These are phyloP conservation scores for Rostrhamus sociabilis DNA, from an alignment of 2,797 vertebrate species.

Conservation along the genomic window DNA sequence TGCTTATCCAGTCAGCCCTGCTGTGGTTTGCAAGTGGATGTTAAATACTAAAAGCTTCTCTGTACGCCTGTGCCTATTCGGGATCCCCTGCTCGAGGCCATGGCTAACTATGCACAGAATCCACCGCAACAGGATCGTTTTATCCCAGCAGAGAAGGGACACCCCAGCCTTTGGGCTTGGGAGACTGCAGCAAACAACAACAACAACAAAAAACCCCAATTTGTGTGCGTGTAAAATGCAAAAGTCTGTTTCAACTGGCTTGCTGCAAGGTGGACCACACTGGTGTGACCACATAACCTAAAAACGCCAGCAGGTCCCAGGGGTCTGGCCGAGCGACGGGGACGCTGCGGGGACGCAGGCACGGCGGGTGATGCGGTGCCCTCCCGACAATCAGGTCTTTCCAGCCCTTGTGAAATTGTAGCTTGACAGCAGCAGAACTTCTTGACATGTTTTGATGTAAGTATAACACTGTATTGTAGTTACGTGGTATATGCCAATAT, in stretches of 20 bases:
- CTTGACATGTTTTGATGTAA: conserved; percentile 70
- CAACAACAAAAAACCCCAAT: neutral
- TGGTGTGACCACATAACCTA: neutral
- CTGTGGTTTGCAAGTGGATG: neutral
- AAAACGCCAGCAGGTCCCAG: neutral
- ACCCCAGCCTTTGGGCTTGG: neutral
- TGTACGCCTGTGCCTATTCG: neutral
- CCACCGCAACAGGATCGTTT: conserved; percentile 30
- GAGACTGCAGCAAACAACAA: neutral
- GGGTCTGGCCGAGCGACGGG: neutral
- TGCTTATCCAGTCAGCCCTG: neutral
- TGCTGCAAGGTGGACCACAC: neutral
- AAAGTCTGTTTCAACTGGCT: conserved; percentile 24
- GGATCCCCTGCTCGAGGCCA: neutral
- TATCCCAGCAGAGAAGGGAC: conserved; percentile 36
- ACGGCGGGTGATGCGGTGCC: neutral
- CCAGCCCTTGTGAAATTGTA: conserved; percentile 29
- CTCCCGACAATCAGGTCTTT: neutral
- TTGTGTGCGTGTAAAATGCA: neutral
- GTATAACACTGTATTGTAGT: conserved; percentile 73
- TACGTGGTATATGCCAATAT: conserved; percentile 67
- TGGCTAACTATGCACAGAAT: conserved; percentile 60
- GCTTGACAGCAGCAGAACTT: conserved; percentile 63
- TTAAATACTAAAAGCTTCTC: neutral
- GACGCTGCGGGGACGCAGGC: neutral